Base-by-base conservation (phyloP, 2,888 invertebrate genomes). In the Agelastica alni region DNA sequence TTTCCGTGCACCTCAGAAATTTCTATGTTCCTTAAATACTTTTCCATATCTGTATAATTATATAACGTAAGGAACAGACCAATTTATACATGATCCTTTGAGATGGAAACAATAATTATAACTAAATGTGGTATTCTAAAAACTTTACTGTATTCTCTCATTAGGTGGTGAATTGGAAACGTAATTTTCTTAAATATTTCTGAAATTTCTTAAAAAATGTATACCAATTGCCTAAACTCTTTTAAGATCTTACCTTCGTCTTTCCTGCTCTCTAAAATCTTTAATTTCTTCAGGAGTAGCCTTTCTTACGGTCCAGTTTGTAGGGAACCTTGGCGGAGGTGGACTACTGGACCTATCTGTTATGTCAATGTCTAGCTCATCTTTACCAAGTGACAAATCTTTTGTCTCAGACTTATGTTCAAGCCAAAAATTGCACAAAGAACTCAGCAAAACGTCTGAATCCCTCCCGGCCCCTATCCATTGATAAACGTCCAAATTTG, bases 381-480 rank as follows among this genome's bases (percentile, higher is more conserved):
- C 77, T 73, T 69, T 69, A 5, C 52, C 54, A 13, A 64, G 76
- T 13, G 60, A 61, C 34, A 69, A 53, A 4, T 60, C 52, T 55
- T 70, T 75, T 58, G 52, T 64, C 54, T 82, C 81, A 46, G 79
- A 79, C 26, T 81, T 75, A 36, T 87, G 83, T 20, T 86, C 81
- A 61, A 93, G 77, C 91, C 95, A 96, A 64, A 87, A 86, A 56
- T 86, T 84, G 70, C 90, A 93, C 47, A 95, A 77, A 2, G 86
- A 83, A 3, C 84, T 79, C 9, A 96, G 78, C 31, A 89, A 83
- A 2, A 85, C 82, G 75, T 95, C 95, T 2, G 91, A 88, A 74
- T 96, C 96, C 3, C 96, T 81, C 0, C 95, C 95, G 4, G 93
- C 93, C 1, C 96, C 96, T 56, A 96, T 96, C 96, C 96, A 96